Percentiles rank a stretch among this genome's conserved stretches.
These are phyloP conservation scores for Hemibagrus wyckioides DNA, from an alignment of 2,113 vertebrate species.

Conservation along the genomic window DNA sequence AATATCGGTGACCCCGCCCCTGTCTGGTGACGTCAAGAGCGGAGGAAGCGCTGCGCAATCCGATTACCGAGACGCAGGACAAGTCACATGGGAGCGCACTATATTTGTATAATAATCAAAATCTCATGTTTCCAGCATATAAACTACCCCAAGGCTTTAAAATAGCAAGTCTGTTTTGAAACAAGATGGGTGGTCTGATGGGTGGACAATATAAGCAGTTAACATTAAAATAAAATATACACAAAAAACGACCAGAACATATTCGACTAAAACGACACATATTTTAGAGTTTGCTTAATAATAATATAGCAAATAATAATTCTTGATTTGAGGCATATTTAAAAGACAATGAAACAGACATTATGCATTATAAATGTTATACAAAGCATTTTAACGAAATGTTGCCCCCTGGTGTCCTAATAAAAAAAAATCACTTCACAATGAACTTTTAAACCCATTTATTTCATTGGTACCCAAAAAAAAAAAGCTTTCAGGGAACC, in stretches of 20 bases:
- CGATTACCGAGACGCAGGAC: conserved; percentile 9
- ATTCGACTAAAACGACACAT: background rate
- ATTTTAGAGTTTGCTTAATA: background rate
- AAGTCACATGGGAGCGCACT: background rate
- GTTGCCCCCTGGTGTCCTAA: background rate
- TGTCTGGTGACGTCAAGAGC: conserved; percentile 20
- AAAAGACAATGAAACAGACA: background rate
- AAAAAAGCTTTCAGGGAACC: background rate
- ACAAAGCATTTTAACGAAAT: background rate
- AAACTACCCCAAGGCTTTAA: background rate
- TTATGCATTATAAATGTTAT: background rate
- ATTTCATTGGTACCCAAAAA: too few species aligned
- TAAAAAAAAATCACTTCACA: background rate
- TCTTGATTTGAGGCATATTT: too few species aligned
- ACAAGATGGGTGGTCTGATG: background rate
- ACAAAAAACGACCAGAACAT: background rate
- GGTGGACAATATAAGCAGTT: background rate
- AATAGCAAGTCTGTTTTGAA: background rate
- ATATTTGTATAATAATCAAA: background rate
- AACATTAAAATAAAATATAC: background rate
- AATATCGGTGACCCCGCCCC: conserved; percentile 4
- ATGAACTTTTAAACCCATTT: background rate
- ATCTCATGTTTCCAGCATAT: background rate
- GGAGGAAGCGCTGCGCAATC: background rate
- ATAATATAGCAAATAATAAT: background rate